Evolutionary conservation across 2,888 invertebrate species (phyloP).

Genomic region (Lamellibrachia columna): DNA sequence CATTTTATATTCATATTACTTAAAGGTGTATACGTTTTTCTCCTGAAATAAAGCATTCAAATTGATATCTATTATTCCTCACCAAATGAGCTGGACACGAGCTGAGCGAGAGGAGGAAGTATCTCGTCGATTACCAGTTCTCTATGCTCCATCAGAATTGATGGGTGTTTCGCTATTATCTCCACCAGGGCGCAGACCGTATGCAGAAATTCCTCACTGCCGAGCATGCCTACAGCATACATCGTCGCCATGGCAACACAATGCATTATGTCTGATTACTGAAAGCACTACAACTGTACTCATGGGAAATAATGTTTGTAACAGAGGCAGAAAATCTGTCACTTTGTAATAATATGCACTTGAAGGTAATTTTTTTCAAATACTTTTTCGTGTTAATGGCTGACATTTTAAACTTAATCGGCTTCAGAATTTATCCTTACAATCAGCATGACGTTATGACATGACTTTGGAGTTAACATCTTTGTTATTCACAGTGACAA

Average conservation of each 20-base stretch:
- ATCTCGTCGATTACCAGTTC: slow-evolving; percentile 56
- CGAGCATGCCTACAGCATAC: slow-evolving; percentile 46
- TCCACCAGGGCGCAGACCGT: slow-evolving; percentile 60
- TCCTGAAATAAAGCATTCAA: not conserved
- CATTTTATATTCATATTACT: not conserved
- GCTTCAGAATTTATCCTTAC: not conserved
- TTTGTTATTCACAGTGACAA: not conserved
- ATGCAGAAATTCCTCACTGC: slow-evolving; percentile 59
- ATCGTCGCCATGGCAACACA: not conserved
- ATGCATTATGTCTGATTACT: not conserved
- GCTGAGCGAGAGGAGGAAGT: slow-evolving; percentile 56
- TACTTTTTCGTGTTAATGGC: not conserved
- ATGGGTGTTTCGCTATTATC: slow-evolving; percentile 60
- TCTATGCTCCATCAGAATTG: slow-evolving; percentile 55
- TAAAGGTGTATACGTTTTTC: too few species aligned
- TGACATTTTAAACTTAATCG: not conserved
- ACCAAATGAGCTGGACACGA: slow-evolving; percentile 50
- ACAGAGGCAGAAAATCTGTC: not conserved
- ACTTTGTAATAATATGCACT: not conserved
- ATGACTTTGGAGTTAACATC: not conserved
- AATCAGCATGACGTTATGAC: not conserved
- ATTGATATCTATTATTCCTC: not conserved
- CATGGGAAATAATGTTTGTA: not conserved
- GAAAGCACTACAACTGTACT: not conserved
- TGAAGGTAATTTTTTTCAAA: not conserved